Base-by-base conservation (phyloP, 2,888 invertebrate species). In the Apodemia zela region DNA sequence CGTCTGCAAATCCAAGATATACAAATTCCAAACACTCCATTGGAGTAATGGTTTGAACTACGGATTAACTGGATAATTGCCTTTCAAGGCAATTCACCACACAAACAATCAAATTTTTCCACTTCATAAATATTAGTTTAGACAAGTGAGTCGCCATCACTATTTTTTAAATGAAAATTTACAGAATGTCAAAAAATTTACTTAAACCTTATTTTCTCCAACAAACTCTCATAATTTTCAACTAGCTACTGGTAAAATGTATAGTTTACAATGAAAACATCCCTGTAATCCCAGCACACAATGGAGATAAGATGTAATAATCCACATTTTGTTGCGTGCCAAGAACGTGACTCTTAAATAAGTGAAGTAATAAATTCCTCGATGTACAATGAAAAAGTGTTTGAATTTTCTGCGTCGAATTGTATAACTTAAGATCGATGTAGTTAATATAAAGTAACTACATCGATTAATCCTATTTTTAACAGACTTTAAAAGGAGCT, bases 261-360 rank as follows among this genome's bases (percentile, higher is more conserved):
- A 17, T n/a, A 29, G 15, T 7, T 6, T 25, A 54, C 15, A 54
- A 6, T 7, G 15, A n/a, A 57, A 57, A 29, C n/a, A 29, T 29
- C 3, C 3, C 15, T 7, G 13, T 25, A 57, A 57, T 57, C n/a
- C 57, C 1, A 29, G 15, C 7, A 15, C 25, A 57, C 57, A 29
- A 15, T 29, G 15, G 29, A 15, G 6, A 57, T 29, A 57, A 29
- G 29, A 57, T 57, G 57, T 29, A n/a, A 29, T 29, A 29, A 29
- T 25, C 25, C 29, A 57, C 54, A 29, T 29, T 29, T 8, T 29
- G 8, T 57, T 57, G 15, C 57, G 29, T 57, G 57, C 29, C 57
- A 57, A 57, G 57, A 57, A 29, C 29, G 25, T 57, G 57, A 29
- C 29, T 57, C 29, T 29, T 57, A 29, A 57, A 54, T 54, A 54